Evolutionary conservation across 2,797 vertebrate species (phyloP), one percentile per base, ranked within the genome.

Genomic region (Sebastes kiyomatsui): DNA sequence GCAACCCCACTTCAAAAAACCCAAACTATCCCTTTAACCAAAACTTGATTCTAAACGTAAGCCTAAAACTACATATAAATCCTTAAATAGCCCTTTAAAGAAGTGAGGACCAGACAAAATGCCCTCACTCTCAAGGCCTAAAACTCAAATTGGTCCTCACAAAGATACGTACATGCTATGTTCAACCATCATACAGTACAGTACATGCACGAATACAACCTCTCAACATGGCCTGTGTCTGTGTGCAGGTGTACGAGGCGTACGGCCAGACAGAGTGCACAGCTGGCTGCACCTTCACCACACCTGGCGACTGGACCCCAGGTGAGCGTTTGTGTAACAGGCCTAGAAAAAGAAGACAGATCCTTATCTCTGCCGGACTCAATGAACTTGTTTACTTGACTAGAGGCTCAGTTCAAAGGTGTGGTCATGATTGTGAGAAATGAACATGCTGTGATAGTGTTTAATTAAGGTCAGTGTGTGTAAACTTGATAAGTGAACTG

Each of bases 241-340:
- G 49, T 54, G 14, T 91, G 27, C 85, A 99, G 97, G 97, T 98
- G 62, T 99, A 98, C 54, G 98, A 99, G 94, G 99, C 98, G 1
- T 99, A 99, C 0, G 99, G 99, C 66, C 99, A 99, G 94, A 99
- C 99, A 0, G 99, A 99, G 86, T 99, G 99, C 91, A 99, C 99
- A 12, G 99, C 99, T 30, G 99, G 99, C 61, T 99, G 99, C 85
- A 99, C 99, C 49, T 99, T 96, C 84, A 99, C 99, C 20, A 99
- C 98, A 4, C 99, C 99, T 1, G 98, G 99, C 72, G 99, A 99
- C 94, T 99, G 98, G 98, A 99, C 98, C 2, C 96, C 97, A 96
- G 98, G 98, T 99, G 92, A 93, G 49, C 0, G 0, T 32, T 77
- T 28, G 68, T 62, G 59, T 30, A 67, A 83, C 32, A 30, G 23